Base-by-base conservation (phyloP, 1,140 invertebrate genomes). In the Drosophila pachea region DNA sequence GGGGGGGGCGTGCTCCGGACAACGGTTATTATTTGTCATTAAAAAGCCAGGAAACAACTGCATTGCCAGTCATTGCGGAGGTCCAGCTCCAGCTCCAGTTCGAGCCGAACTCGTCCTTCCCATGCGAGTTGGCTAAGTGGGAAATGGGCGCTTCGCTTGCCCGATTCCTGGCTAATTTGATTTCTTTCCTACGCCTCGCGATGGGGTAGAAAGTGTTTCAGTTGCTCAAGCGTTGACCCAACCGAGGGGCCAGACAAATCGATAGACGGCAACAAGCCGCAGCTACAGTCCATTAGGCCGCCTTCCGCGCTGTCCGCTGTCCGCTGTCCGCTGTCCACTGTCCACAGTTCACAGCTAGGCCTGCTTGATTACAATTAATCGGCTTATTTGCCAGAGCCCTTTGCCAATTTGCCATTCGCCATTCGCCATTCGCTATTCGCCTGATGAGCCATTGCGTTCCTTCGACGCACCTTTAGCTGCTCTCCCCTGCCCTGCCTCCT, bases 291-390 rank as follows among this genome's bases (percentile, higher is more conserved):
- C 61, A 61, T 60, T 66, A 66, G 68, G 14, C 54, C 36, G 40
- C 16, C 59, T 61, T 54, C 22, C 22, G 22, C 62, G 43, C 40
- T 33, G 55, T 33, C 54, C 33, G 31, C 8, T 38, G 16, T 49
- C 32, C 52, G 64, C 49, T 47, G 35, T 11, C 35, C 62, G 43
- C 40, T 22, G 49, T 33, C 54, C 33, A 29, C 8, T 45, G 16
- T 49, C 32, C 52, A 67, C 49, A 49, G 67, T 73, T 48, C 64
- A 55, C 58, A 52, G 49, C 69, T 45, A 47, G 63, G 70, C 66
- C 67, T 56, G 81, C 81, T 86, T 86, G 81, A 86, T 86, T 86
- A 86, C 81, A 86, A 86, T 86, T 86, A 86, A 86, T 86, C 81
- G 81, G 81, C 81, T 86, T 86, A 83, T 79, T 84, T 83, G 68